Percentiles rank a stretch among this genome's conserved stretches.
phyloP scores from a whole-genome alignment of 1,140 invertebrate species.

The Drosophila pandora region DNA sequence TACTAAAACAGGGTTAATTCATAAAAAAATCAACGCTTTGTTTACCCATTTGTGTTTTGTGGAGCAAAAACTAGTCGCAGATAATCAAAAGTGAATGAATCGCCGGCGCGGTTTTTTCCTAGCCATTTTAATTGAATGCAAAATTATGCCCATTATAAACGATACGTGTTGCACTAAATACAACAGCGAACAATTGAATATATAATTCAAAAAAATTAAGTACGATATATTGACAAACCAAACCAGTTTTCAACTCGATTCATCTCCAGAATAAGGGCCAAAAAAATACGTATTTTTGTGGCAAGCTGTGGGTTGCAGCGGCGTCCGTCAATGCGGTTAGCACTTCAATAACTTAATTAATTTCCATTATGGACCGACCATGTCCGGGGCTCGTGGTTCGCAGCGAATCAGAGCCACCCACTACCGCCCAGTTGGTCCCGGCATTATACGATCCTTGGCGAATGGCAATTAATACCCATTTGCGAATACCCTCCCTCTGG shows the following conservation, averaged over 20 bases:
- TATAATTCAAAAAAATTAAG: slow-evolving; percentile 21
- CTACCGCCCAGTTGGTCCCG: slow-evolving; percentile 51
- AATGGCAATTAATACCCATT: slow-evolving; percentile 60
- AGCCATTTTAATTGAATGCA: slow-evolving; percentile 35
- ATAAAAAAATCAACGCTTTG: slow-evolving; percentile 30
- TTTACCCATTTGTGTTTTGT: slow-evolving; percentile 17
- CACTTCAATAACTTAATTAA: slow-evolving; percentile 48
- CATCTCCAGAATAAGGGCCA: neutral
- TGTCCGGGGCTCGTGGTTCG: slow-evolving; percentile 42
- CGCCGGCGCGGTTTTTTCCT: slow-evolving; percentile 15
- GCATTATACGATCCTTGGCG: slow-evolving; percentile 41
- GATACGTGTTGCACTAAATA: slow-evolving; percentile 37
- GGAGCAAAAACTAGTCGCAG: slow-evolving; percentile 25
- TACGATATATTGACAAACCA: slow-evolving; percentile 12
- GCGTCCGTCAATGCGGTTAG: slow-evolving; percentile 35
- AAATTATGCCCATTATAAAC: slow-evolving; percentile 54
- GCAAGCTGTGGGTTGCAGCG: slow-evolving; percentile 27
- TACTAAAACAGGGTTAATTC: slow-evolving; percentile 7
- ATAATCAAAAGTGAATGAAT: slow-evolving; percentile 44
- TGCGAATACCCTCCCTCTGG: slow-evolving; percentile 32
- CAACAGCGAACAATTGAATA: slow-evolving; percentile 20
- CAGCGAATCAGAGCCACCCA: slow-evolving; percentile 12
- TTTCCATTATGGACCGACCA: slow-evolving; percentile 26
- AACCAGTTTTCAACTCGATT: slow-evolving; percentile 26
- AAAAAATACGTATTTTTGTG: slow-evolving; percentile 20